These are phyloP conservation scores for Choloepus hoffmanni DNA, from an alignment of 2,113 vertebrate genomes.

Conservation along the genomic window DNA sequence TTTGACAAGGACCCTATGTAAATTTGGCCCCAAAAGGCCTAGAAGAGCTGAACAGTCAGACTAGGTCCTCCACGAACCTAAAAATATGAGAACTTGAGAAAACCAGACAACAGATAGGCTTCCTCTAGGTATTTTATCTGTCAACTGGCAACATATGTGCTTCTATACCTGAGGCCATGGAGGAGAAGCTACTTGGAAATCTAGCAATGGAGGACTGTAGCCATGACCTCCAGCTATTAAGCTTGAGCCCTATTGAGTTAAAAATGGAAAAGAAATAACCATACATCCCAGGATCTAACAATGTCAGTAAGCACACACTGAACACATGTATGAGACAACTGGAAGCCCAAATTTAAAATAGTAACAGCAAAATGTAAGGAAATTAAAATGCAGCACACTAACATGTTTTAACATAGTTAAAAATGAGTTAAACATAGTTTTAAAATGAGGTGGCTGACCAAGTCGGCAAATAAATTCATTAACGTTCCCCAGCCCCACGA, in stretches of 20 bases:
- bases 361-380: neutral
- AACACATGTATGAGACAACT: neutral
- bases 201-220: neutral
- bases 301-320: neutral
- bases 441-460: neutral
- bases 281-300: neutral
- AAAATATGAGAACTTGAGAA: neutral
- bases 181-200: neutral
- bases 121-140: neutral
- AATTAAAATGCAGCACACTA: neutral
- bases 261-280: neutral
- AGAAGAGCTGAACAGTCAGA: neutral
- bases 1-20: neutral
- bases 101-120: neutral
- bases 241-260: neutral
- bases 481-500: too few species aligned
- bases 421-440: neutral
- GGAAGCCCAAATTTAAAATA: neutral
- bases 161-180: neutral
- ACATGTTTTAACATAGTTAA: neutral
- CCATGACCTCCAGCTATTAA: neutral
- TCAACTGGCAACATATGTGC: rapidly evolving
- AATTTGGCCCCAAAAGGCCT: neutral
- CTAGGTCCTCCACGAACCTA: neutral
- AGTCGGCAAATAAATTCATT: too few species aligned